phyloP scores from a whole-genome alignment of 1,140 invertebrate genomes.

The Zaprionus camerounensis region DNA sequence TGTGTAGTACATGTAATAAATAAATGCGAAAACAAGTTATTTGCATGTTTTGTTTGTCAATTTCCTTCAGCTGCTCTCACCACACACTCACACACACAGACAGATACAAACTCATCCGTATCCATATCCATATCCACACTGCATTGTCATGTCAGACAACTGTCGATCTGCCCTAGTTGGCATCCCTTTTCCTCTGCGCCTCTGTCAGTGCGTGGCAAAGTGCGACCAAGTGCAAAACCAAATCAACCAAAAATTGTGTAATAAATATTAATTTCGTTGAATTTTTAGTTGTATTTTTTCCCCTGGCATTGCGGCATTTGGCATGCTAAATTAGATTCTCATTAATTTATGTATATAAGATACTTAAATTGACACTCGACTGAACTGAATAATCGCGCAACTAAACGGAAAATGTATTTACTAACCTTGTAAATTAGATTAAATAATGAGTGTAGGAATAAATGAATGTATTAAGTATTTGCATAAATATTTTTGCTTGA shows the following conservation, averaged over 20 bases:
- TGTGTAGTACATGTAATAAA: conserved; percentile 41
- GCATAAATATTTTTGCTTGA: no score
- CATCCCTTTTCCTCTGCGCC: neutral
- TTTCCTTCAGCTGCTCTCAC: conserved; percentile 33
- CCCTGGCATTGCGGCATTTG: neutral
- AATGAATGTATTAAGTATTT: no score
- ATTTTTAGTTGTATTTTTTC: conserved; percentile 27
- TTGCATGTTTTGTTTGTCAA: conserved; percentile 62
- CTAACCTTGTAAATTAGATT: neutral
- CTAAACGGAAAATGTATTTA: neutral
- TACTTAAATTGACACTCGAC: neutral
- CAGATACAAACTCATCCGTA: conserved; percentile 22
- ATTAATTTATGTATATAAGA: conserved; percentile 23
- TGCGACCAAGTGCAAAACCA: conserved; percentile 73
- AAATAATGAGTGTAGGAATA: neutral
- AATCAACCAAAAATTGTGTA: conserved; percentile 73
- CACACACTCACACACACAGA: neutral
- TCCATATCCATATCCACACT: conserved; percentile 26
- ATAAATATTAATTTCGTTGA: conserved; percentile 72
- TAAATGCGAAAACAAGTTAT: conserved; percentile 50
- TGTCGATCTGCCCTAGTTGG: conserved; percentile 1
- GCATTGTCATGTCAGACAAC: conserved; percentile 2
- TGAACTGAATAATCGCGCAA: neutral
- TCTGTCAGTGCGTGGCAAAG: conserved; percentile 34
- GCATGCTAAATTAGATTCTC: conserved; percentile 13